Evolutionary conservation across 1,140 invertebrate species (phyloP).

Genomic region (Delia radicum): DNA sequence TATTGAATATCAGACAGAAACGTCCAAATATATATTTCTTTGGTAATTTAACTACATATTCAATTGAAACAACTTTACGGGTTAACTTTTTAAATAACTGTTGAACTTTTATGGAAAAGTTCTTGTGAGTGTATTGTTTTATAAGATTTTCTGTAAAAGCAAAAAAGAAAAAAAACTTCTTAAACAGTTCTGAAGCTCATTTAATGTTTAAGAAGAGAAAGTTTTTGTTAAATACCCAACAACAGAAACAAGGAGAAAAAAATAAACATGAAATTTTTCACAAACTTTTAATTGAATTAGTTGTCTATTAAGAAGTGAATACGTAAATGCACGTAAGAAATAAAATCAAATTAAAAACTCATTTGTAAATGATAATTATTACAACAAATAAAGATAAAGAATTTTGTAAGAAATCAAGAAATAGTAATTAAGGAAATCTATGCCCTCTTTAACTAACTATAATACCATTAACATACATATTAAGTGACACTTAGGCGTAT

Average conservation of each 20-base stretch:
- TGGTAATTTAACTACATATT: too few relatives aligned
- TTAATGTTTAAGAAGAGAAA: not conserved
- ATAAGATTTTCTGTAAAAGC: not conserved
- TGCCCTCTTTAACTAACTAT: too few relatives aligned
- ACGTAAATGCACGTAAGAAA: not conserved
- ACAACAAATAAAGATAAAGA: not conserved
- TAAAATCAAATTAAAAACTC: conserved; percentile 5
- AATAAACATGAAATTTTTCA: not conserved
- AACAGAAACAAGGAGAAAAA: not conserved
- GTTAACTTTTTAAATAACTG: too few relatives aligned
- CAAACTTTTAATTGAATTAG: conserved; percentile 17
- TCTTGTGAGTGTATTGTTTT: not conserved
- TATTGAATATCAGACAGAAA: too few relatives aligned
- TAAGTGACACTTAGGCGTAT: not conserved
- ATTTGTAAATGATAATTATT: conserved; percentile 4
- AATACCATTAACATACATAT: too few relatives aligned
- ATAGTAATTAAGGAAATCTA: too few relatives aligned
- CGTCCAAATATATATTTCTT: too few relatives aligned
- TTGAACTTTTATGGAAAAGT: too few relatives aligned
- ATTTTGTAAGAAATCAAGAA: not conserved
- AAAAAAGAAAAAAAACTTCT: not conserved
- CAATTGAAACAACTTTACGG: too few relatives aligned
- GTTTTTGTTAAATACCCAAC: too few relatives aligned
- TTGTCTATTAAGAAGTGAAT: not conserved
- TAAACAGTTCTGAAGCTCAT: not conserved